phyloP scores from a whole-genome alignment of 2,888 invertebrate genomes.

The Netelia fuscicornis region DNA sequence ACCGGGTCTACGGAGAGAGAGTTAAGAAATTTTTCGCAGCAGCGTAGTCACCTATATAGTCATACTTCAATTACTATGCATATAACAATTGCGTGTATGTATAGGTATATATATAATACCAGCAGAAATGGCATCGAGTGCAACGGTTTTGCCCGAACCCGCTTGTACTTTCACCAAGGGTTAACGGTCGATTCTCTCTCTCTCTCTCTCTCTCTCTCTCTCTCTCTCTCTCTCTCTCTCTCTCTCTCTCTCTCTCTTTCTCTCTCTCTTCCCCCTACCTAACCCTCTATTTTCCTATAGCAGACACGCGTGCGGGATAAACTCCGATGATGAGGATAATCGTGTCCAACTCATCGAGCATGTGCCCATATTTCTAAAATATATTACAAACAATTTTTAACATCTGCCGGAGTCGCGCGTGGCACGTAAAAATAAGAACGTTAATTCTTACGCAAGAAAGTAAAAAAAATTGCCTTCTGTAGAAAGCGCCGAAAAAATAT shows the following conservation, averaged over 20 bases:
- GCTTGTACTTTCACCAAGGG: conserved; percentile 79
- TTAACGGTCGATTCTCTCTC: conserved; percentile 75
- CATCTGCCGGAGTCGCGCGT: background rate
- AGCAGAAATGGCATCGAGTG: conserved; percentile 69
- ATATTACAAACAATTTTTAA: background rate
- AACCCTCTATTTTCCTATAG: conserved; percentile 45
- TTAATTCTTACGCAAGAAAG: no score
- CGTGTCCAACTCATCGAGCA: background rate
- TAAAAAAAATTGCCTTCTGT: no score
- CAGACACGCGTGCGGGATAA: conserved; percentile 59
- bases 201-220: conserved; percentile 44
- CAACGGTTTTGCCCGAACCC: conserved; percentile 65
- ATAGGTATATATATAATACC: background rate
- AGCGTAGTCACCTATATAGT: conserved; percentile 14
- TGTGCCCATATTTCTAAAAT: background rate
- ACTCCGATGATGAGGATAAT: background rate
- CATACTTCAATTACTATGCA: conserved; percentile 29
- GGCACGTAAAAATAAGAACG: background rate
- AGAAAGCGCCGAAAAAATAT: no score
- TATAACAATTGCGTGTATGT: conserved; percentile 22
- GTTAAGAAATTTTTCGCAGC: conserved; percentile 54
- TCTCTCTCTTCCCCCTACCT: conserved; percentile 33
- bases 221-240: conserved; percentile 44
- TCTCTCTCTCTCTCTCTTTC: conserved; percentile 45
- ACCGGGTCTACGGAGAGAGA: conserved; percentile 24